Percentiles rank a stretch among this genome's conserved stretches.
Evolutionary conservation across 2,113 vertebrate genomes (phyloP).

Genomic region (Sigmodon hispidus): DNA sequence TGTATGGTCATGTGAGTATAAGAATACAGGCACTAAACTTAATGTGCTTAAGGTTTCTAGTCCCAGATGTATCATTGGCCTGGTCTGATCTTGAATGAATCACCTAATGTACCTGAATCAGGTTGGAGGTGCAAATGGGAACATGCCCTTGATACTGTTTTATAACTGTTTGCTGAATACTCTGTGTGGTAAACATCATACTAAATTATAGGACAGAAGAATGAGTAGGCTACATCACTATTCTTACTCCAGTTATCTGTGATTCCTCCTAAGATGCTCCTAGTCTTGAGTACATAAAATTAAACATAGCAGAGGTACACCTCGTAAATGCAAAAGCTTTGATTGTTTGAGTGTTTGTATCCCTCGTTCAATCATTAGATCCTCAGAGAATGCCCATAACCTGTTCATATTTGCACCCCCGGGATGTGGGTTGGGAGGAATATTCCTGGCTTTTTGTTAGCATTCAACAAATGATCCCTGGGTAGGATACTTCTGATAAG

Average conservation of each 20-base stretch:
- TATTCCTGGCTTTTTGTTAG: not conserved
- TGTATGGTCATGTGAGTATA: not conserved
- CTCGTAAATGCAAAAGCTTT: not conserved
- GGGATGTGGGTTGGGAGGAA: not conserved
- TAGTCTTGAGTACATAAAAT: not conserved
- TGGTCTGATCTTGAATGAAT: not conserved
- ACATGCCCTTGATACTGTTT: not conserved
- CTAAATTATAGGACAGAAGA: not conserved
- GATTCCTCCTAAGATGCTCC: not conserved
- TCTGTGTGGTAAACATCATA: not conserved
- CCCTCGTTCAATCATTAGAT: not conserved
- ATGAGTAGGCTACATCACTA: not conserved
- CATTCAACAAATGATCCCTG: not conserved
- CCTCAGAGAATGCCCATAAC: not conserved
- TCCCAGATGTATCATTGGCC: not conserved
- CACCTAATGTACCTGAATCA: not conserved
- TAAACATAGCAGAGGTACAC: not conserved
- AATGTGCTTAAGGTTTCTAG: not conserved
- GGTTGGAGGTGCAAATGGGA: not conserved
- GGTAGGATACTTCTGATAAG: slow-evolving; percentile 54
- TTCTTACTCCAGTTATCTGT: not conserved
- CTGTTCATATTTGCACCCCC: not conserved
- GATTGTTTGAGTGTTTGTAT: not conserved
- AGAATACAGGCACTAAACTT: not conserved
- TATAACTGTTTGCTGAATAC: not conserved